phyloP scores from a whole-genome alignment of 37 sponge, comb jelly and placozoan species.

The Tethya wilhelma region DNA sequence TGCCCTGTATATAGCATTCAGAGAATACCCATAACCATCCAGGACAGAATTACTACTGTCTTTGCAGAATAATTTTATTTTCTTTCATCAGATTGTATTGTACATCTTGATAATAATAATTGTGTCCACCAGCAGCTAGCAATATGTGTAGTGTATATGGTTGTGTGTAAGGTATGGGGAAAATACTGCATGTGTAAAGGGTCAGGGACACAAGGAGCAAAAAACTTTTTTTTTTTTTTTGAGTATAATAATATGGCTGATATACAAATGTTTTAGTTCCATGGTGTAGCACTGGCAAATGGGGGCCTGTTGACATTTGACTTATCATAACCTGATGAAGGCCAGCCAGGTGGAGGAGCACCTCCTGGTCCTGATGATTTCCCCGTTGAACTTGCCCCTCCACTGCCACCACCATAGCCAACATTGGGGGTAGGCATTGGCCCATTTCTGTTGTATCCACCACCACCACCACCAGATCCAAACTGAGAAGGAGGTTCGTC shows the following conservation, averaged over 20 bases:
- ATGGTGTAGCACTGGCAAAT: conserved; percentile 23
- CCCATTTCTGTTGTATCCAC: not conserved
- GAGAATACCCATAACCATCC: too few relatives aligned
- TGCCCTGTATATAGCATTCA: too few relatives aligned
- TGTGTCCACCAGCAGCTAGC: too few relatives aligned
- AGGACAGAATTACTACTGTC: not conserved
- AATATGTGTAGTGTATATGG: too few relatives aligned
- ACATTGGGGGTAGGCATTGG: not conserved
- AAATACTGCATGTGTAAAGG: too few relatives aligned
- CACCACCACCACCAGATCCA: conserved; percentile 1
- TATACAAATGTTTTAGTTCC: conserved; percentile 28
- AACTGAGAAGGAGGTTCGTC: not conserved
- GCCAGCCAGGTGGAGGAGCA: conserved; percentile 43
- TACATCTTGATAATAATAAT: not conserved
- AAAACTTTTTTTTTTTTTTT: too few relatives aligned
- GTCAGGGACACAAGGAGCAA: too few relatives aligned
- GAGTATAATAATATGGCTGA: too few relatives aligned
- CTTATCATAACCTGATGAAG: conserved; percentile 24
- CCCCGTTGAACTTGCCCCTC: not conserved
- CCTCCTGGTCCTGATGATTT: not conserved
- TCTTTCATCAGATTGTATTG: not conserved
- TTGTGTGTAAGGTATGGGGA: too few relatives aligned
- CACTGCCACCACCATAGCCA: conserved; percentile 19
- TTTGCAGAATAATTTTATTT: not conserved
- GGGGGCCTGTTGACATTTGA: conserved; percentile 26